A percentile compares a stretch with the other conserved stretches of the same genome.
These are phyloP conservation scores for Poeciliopsis retropinna DNA, from an alignment of 2,113 vertebrate species.

Conservation along the genomic window DNA sequence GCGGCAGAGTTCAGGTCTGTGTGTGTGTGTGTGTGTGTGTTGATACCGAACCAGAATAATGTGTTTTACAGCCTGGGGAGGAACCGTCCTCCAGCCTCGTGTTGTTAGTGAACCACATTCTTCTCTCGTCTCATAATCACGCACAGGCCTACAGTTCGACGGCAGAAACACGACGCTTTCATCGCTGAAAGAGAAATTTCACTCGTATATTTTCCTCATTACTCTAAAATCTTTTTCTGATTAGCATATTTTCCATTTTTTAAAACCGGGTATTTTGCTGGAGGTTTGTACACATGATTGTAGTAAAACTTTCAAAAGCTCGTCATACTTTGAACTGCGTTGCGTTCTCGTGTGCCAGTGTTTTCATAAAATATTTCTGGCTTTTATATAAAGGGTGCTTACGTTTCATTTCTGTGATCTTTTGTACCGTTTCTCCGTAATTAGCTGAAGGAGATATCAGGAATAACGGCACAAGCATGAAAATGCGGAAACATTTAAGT, in stretches of 20 bases:
- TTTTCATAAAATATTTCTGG: conserved; percentile 24
- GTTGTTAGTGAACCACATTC: conserved; percentile 65
- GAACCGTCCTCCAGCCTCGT: conserved; percentile 42
- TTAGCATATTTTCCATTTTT: conserved; percentile 33
- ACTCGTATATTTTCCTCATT: conserved; percentile 55
- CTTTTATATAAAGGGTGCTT: conserved; percentile 6
- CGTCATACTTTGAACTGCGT: conserved; percentile 30
- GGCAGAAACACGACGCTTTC: conserved; percentile 45
- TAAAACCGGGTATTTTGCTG: conserved; percentile 12
- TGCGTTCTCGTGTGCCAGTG: conserved; percentile 30
- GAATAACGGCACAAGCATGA: conserved; percentile 28
- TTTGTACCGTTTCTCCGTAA: conserved; percentile 26
- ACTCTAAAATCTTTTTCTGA: conserved; percentile 44
- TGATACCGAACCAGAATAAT: conserved; percentile 36
- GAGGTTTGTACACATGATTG: conserved; percentile 18
- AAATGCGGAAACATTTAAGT: conserved; percentile 3
- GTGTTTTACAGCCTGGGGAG: conserved; percentile 69
- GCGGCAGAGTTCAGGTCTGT: conserved; percentile 1
- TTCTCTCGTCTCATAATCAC: conserved; percentile 62
- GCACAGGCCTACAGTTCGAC: conserved; percentile 63
- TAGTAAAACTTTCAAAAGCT: conserved; percentile 28
- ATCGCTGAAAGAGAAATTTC: conserved; percentile 27
- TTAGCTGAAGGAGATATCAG: conserved; percentile 14
- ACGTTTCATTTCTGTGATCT: conserved; percentile 35
- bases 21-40: conserved; percentile 8